A percentile compares a stretch with the other conserved stretches of the same genome.
phyloP scores from a whole-genome alignment of 2,888 invertebrate species.

The Meteorus colon region DNA sequence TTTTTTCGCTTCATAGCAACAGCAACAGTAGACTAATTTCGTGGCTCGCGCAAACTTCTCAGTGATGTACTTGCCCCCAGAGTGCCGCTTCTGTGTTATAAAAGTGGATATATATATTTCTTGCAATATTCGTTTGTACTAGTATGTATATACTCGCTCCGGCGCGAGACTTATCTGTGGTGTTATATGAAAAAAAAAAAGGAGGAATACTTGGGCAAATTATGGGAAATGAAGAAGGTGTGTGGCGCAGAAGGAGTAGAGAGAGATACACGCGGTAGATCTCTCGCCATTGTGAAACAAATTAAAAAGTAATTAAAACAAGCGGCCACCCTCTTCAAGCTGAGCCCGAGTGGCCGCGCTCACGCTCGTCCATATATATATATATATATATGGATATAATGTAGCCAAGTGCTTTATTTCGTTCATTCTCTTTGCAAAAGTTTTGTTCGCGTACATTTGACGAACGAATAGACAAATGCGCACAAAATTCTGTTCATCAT shows the following conservation, averaged over 20 bases:
- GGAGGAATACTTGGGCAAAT: constrained; percentile 41
- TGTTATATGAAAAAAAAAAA: constrained; percentile 43
- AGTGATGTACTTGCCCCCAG: constrained; percentile 65
- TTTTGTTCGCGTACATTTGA: not conserved
- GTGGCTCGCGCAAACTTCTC: constrained; percentile 60
- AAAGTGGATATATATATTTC: constrained; percentile 4
- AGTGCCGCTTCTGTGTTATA: constrained; percentile 47
- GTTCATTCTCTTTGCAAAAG: not conserved
- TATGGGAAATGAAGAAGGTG: constrained; percentile 36
- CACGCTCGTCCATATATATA: constrained; percentile 12
- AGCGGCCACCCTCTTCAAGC: constrained; percentile 47
- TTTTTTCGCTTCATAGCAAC: constrained; percentile 30
- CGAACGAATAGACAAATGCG: not conserved
- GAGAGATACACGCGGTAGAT: constrained; percentile 44
- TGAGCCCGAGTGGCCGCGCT: constrained; percentile 23
- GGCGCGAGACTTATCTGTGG: constrained; percentile 31
- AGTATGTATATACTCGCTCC: constrained; percentile 30
- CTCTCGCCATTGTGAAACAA: constrained; percentile 64
- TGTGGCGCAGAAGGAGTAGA: constrained; percentile 19
- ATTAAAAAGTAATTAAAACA: constrained; percentile 70
- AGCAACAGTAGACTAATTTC: constrained; percentile 64
- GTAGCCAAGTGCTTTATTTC: not conserved
- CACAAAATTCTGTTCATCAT: not conserved
- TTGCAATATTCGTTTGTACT: constrained; percentile 44
- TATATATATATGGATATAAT: not conserved